A percentile compares a stretch with the other conserved stretches of the same genome.
phyloP scores from a whole-genome alignment of 2,888 invertebrate species.

The Heliothis peltigera region DNA sequence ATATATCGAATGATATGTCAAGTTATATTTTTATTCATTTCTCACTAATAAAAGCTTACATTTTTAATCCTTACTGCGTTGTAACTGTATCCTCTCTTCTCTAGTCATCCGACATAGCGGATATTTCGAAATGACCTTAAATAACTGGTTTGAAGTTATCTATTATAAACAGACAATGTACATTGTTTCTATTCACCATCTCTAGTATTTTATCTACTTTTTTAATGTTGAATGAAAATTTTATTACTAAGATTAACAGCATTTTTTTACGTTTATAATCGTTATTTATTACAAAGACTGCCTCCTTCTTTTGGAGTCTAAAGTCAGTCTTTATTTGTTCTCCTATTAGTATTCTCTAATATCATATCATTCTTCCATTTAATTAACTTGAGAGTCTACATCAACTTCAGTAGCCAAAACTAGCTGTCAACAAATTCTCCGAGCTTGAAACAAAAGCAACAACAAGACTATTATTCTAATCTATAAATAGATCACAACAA shows the following conservation, averaged over 20 bases:
- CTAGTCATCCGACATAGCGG: slow-evolving; percentile 26
- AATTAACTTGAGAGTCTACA: no score
- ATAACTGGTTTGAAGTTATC: slow-evolving; percentile 35
- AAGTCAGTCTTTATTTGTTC: no score
- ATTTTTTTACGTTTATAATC: no score
- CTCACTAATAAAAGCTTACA: not conserved
- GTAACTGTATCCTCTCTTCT: not conserved
- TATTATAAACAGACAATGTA: slow-evolving; percentile 31
- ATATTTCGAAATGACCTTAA: slow-evolving; percentile 45
- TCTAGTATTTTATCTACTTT: slow-evolving; percentile 2
- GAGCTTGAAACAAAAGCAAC: not conserved
- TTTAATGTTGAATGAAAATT: not conserved
- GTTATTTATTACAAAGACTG: no score
- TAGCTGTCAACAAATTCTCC: no score
- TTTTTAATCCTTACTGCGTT: not conserved
- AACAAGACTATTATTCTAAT: slow-evolving; percentile 2
- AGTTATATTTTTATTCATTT: not conserved
- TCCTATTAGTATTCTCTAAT: no score
- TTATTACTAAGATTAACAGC: no score
- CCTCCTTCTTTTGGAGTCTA: no score
- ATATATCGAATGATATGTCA: not conserved
- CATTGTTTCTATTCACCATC: slow-evolving; percentile 35
- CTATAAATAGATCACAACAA: slow-evolving; percentile 16
- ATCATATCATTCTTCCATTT: no score
- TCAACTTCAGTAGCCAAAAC: no score